Evolutionary conservation across 1,140 invertebrate species (phyloP), one percentile per base, ranked within the genome.

Genomic region (Penaeus vannamei): DNA sequence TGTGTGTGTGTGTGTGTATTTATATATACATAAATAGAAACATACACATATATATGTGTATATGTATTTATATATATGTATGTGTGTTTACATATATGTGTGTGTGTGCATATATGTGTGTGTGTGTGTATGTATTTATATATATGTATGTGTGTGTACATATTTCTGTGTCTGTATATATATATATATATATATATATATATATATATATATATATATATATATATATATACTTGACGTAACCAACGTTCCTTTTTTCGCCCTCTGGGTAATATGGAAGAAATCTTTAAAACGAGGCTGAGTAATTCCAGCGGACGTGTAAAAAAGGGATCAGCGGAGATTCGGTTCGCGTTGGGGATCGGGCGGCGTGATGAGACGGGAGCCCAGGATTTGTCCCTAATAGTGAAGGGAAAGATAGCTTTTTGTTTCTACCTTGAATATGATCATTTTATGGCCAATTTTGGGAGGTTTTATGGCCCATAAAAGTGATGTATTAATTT

Each of bases 261-360:
- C 42, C 12, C 76, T 36, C 60, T 61, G 14, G 76, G 85, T 86
- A 86, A 86, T 86, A 86, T 86, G 85, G 85, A 80, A 77, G 46
- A 86, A 86, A 86, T 86, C 85, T 86, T 86, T 86, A 80, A 86
- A 86, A 86, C 76, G 85, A 86, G 85, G 60, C 36, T 59, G 42
- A 32, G 85, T 80, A 80, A 86, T 86, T 72, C 72, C 60, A 53
- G 59, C 32, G 76, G 85, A 80, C 62, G 85, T 86, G 85, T 79
- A 86, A 86, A 80, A 79, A 59, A 59, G 60, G 23, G 29, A 61
- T 60, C 23, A 60, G 4, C 53, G 26, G 29, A 72, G 85, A 86
- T 86, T 77, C 85, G 76, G 85, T 62, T 59, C 84, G 61, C 72
- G 61, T 72, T 60, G 76, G 59, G 85, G 85, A 86, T 64, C 26